Evolutionary conservation across 1,140 invertebrate genomes (phyloP), one percentile per base, ranked within the genome.

Genomic region (Euura saliciscinereae): DNA sequence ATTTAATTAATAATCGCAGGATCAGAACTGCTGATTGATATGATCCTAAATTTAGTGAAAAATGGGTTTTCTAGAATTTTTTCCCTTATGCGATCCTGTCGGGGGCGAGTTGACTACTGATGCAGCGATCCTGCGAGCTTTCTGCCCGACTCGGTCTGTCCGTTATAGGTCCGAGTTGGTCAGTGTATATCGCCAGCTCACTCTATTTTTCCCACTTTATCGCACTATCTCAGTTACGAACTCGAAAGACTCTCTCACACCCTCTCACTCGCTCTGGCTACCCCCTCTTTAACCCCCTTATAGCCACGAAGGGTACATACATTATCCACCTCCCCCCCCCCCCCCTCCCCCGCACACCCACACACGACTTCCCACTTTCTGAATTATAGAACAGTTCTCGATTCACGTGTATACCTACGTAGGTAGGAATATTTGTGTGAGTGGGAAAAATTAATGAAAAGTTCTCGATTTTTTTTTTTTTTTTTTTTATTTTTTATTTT

Each of bases 101-200:
- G 78, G 79, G 76, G 77, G 83, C 83, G 82, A 82, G 80, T 84
- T 83, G 78, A 79, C 76, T 84, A 86, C 84, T 84, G 84, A 75
- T 80, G 28, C 28, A 28, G 51, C 13, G 51, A 59, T 59, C 51
- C 51, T 59, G 0, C 51, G 51, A 59, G 51, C 51, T 59, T 59
- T n/a, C 6, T n/a, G 51, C 13, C 51, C 6, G 51, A 59, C 51
- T 11, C 51, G 51, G 10, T 59, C 6, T 59, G 51, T 59, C 75
- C 77, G 76, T 77, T 78, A 76, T 79, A 78, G 80, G 82, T 79
- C 79, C 81, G 77, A 73, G 77, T 74, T 85, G 84, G 83, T 84
- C 83, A 84, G 83, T 59, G 6, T 59, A 59, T 28, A 28, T 28
- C 83, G 75, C 45, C 79, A 78, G 78, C 79, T 81, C 79, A 7